Evolutionary conservation across 2,888 invertebrate species (phyloP).

Genomic region (Drosophila limbata): DNA sequence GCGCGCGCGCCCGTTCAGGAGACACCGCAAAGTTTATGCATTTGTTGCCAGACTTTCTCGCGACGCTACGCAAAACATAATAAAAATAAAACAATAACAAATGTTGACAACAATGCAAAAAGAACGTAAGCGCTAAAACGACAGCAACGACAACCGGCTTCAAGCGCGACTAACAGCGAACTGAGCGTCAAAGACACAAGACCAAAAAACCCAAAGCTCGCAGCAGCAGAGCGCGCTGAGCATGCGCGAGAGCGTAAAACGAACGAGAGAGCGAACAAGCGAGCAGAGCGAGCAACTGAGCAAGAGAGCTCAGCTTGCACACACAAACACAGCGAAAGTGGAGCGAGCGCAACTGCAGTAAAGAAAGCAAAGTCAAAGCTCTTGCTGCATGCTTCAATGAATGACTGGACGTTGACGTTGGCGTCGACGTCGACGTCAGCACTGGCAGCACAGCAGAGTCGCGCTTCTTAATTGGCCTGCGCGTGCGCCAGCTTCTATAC

Average conservation of each 20-base stretch:
- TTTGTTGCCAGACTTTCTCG: constrained; percentile 58
- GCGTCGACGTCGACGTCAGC: constrained; percentile 11
- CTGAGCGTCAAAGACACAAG: constrained; percentile 53
- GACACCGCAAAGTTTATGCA: constrained; percentile 57
- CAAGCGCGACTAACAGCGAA: constrained; percentile 62
- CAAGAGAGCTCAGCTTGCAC: constrained; percentile 36
- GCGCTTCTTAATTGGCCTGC: constrained; percentile 70
- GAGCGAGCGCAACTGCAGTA: constrained; percentile 55
- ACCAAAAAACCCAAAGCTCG: constrained; percentile 46
- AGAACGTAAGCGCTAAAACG: constrained; percentile 11
- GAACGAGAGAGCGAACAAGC: neutral
- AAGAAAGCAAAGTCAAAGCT: constrained; percentile 41
- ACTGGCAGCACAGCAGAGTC: constrained; percentile 24
- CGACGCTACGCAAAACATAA: constrained; percentile 17
- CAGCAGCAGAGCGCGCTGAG: constrained; percentile 52
- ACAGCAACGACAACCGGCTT: constrained; percentile 67
- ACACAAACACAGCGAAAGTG: constrained; percentile 50
- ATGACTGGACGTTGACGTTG: constrained; percentile 46
- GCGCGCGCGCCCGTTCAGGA: constrained; percentile 33
- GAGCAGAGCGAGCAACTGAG: neutral
- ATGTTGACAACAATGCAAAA: constrained; percentile 36
- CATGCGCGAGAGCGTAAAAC: constrained; percentile 40
- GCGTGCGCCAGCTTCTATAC: constrained; percentile 69
- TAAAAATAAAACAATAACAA: constrained; percentile 34
- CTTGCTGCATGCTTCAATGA: constrained; percentile 64